Evolutionary conservation across 1,140 invertebrate species (phyloP).

Genomic region (Rhynchophorus ferrugineus): DNA sequence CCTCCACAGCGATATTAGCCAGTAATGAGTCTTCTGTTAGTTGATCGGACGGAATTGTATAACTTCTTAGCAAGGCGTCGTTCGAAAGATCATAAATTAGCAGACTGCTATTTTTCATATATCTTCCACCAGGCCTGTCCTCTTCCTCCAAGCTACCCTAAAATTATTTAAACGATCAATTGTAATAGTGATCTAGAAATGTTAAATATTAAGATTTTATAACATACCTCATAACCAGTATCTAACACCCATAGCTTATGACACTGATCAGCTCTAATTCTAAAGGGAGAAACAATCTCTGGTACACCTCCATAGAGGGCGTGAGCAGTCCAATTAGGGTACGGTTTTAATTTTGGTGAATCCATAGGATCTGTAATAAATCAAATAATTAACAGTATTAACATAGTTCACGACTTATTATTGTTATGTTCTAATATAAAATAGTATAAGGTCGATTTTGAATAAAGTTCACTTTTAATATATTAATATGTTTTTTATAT

Average conservation of each 20-base stretch:
- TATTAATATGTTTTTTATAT: no score
- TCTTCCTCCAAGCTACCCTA: constrained; percentile 9
- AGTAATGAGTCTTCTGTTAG: constrained; percentile 62
- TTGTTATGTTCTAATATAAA: no score
- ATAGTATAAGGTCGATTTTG: no score
- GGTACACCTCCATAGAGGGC: constrained; percentile 39
- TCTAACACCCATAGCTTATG: constrained; percentile 70
- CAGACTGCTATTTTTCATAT: constrained; percentile 40
- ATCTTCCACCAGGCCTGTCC: not conserved
- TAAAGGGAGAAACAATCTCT: constrained; percentile 67
- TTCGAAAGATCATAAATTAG: constrained; percentile 65
- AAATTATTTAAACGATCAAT: not conserved
- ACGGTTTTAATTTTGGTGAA: constrained; percentile 62
- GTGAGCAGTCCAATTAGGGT: constrained; percentile 67
- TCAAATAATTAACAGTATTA: not conserved
- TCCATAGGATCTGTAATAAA: constrained; percentile 49
- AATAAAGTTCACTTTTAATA: no score
- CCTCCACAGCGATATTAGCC: constrained; percentile 67
- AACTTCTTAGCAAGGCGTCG: constrained; percentile 58
- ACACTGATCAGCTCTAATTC: constrained; percentile 63
- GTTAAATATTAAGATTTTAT: no score
- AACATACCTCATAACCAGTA: constrained; percentile 51
- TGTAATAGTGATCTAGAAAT: not conserved
- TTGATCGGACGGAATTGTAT: constrained; percentile 53
- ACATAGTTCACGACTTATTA: not conserved